Base-by-base conservation (phyloP, 2,113 vertebrate species). In the Lampris megalopsis region DNA sequence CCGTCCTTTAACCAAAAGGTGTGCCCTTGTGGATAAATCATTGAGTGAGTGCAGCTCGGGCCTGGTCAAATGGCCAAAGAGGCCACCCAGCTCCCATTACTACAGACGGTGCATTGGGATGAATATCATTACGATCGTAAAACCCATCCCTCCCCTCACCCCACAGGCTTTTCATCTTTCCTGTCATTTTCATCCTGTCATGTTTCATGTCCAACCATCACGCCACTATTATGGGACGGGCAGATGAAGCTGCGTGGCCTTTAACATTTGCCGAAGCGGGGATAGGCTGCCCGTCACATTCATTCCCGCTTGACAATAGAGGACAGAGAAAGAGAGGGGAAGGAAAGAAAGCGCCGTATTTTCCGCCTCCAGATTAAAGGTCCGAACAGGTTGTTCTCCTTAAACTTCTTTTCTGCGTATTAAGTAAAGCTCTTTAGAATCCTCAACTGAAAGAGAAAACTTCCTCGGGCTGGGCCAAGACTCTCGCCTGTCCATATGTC, bases 51-150 rank as follows among this genome's bases (percentile, higher is more conserved):
- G 84, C 71, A 45, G 77, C 90, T 80, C 0, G 8, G 72, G 87
- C 89, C 80, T 81, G 24, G 24, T 24, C 24, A 24, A 24, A 24
- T 43, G 86, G 89, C 88, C 90, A 88, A 57, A 86, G 79, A 24
- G 50, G 65, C 79, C 74, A 78, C 86, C 83, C 83, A 62, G 84
- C 87, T 85, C 81, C 85, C 90, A 88, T 89, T 85, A 91, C 84
- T 83, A 82, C 90, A 90, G 89, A 89, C 87, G 90, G 88, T 82
- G 74, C 88, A 87, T 89, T 88, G 80, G 77, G 84, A 82, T 76
- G 79, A 87, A 86, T 84, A 77, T 80, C 82, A 85, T 89, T 86
- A 87, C 50, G 73, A 66, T 89, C 86, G 87, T 85, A 79, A 88
- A 86, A 86, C 86, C 75, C 24, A 24, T 24, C 24, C 24, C 24